phyloP scores from a whole-genome alignment of 1,140 invertebrate species.

The Chlorops oryzae region DNA sequence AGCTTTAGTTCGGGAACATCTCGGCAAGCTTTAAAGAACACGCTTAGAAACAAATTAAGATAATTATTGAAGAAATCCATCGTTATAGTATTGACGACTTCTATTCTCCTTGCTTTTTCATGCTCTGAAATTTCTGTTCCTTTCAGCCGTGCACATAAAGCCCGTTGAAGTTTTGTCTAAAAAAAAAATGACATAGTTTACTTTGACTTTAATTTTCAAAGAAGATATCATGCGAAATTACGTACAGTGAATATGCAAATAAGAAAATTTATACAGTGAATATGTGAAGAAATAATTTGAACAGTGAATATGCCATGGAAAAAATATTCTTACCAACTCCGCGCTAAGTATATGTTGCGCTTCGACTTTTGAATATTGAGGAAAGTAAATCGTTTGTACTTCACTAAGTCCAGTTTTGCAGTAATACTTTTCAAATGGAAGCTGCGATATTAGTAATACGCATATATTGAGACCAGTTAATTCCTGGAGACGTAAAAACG shows the following conservation, averaged over 20 bases:
- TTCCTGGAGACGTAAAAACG: slow-evolving; percentile 67
- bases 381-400: slow-evolving; percentile 69
- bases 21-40: slow-evolving; percentile 73
- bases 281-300: too few relatives aligned
- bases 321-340: slow-evolving; percentile 45
- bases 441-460: slow-evolving; percentile 68
- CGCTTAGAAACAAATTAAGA: slow-evolving; percentile 69
- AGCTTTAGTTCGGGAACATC: slow-evolving; percentile 74
- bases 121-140: neutral
- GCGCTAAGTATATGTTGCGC: slow-evolving; percentile 64
- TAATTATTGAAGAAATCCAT: slow-evolving; percentile 70
- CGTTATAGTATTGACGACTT: slow-evolving; percentile 25
- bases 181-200: too few relatives aligned
- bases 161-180: too few relatives aligned
- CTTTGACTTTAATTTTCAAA: too few relatives aligned
- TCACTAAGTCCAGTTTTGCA: slow-evolving; percentile 63
- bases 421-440: slow-evolving; percentile 74
- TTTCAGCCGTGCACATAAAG: slow-evolving; percentile 11
- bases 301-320: too few relatives aligned
- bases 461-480: slow-evolving; percentile 66
- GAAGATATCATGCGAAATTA: too few relatives aligned
- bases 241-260: too few relatives aligned
- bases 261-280: too few relatives aligned
- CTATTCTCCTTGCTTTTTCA: neutral
- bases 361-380: slow-evolving; percentile 76